These are phyloP conservation scores for Hetaerina americana DNA, from an alignment of 1,140 invertebrate genomes.

Conservation along the genomic window DNA sequence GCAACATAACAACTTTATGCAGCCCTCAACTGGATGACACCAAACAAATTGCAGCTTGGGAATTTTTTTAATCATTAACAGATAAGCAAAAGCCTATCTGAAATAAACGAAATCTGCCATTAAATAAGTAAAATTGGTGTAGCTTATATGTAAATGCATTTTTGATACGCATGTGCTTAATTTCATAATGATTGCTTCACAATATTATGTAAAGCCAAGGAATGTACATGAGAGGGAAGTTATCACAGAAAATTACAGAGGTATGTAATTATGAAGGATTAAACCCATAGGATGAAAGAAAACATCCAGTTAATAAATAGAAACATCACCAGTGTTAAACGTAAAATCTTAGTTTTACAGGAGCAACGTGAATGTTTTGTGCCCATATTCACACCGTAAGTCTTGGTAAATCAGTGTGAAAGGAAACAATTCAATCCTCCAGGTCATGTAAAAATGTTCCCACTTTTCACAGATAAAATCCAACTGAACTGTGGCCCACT, in stretches of 20 bases:
- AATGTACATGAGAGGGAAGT: neutral
- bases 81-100: neutral
- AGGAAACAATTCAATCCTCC: too few relatives aligned
- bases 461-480: neutral
- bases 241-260: neutral
- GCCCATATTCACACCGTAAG: neutral
- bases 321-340: neutral
- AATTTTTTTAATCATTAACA: neutral
- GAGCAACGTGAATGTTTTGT: neutral
- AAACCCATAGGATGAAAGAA: neutral
- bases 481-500: neutral
- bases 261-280: slow-evolving; percentile 1
- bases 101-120: neutral
- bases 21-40: neutral
- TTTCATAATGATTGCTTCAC: neutral
- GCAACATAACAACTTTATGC: neutral
- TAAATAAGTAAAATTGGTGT: neutral
- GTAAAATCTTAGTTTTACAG: neutral
- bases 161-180: neutral
- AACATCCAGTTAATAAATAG: neutral
- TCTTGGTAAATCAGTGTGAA: neutral
- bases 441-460: neutral
- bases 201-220: neutral
- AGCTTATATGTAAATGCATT: neutral
- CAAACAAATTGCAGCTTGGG: neutral